Conservation (phyloP, 1,140 invertebrate species). For the Chironomus striatipennis region DNA sequence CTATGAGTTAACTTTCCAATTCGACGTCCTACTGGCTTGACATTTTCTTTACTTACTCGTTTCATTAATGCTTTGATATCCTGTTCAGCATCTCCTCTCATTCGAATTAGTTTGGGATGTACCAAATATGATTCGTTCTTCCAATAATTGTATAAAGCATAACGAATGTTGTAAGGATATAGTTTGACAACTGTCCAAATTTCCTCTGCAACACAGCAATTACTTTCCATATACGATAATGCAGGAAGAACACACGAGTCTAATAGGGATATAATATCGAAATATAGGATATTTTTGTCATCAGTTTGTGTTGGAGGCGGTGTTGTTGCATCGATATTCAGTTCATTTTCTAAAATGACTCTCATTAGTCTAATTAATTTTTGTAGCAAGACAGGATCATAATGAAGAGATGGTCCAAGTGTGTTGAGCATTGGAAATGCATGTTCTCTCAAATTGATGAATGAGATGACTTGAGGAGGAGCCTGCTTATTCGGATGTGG, state of each 20-base stretch:
- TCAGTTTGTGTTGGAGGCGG: conserved; percentile 32
- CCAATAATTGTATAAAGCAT: conserved; percentile 88
- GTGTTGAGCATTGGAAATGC: conserved; percentile 80
- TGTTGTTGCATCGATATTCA: conserved; percentile 36
- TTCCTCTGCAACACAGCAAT: conserved; percentile 93
- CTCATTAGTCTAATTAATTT: conserved; percentile 62
- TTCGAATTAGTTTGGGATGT: conserved; percentile 74
- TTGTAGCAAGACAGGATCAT: conserved; percentile 81
- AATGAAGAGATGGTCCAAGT: conserved; percentile 80
- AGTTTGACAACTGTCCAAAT: conserved; percentile 86
- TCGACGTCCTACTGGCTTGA: conserved; percentile 89
- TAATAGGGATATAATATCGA: conserved; percentile 73
- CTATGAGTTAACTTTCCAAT: conserved; percentile 96
- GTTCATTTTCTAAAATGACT: conserved; percentile 33
- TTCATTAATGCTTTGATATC: conserved; percentile 96
- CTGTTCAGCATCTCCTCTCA: conserved; percentile 76
- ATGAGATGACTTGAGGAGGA: conserved; percentile 49
- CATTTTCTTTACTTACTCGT: conserved; percentile 95
- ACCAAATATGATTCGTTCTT: conserved; percentile 78
- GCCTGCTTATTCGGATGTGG: conserved; percentile 30
- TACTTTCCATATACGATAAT: conserved; percentile 83
- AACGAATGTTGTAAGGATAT: conserved; percentile 87
- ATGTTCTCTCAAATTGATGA: conserved; percentile 64
- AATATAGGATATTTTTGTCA: conserved; percentile 34
- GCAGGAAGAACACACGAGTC: conserved; percentile 84